Conservation (phyloP, 2,113 vertebrate species). For the Laterallus jamaicensis region DNA sequence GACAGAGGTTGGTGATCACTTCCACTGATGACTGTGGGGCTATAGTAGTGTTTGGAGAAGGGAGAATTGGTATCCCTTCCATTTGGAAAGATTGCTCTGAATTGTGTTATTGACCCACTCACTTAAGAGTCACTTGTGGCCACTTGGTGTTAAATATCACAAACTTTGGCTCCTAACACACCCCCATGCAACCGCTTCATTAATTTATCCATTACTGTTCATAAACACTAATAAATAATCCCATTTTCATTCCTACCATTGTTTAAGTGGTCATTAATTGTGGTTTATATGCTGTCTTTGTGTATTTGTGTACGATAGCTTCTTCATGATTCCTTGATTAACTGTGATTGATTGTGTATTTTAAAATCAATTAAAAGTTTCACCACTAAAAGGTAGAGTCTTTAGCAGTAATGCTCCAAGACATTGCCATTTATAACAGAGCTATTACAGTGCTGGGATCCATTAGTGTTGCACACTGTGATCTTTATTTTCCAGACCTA, state of each 20-base stretch:
- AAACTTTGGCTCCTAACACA: background rate
- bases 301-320: slow-evolving; percentile 40
- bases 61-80: background rate
- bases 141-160: background rate
- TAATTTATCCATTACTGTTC: slow-evolving; percentile 34
- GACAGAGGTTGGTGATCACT: background rate
- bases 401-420: slow-evolving; percentile 39
- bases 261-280: slow-evolving; percentile 65
- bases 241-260: slow-evolving; percentile 36
- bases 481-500: slow-evolving; percentile 13
- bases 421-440: slow-evolving; percentile 23
- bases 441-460: slow-evolving; percentile 3
- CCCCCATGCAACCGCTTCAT: background rate
- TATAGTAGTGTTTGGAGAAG: background rate
- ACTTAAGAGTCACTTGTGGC: background rate
- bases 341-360: slow-evolving; percentile 52
- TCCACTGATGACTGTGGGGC: background rate
- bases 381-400: slow-evolving; percentile 40
- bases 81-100: background rate
- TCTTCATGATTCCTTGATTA: slow-evolving; percentile 66
- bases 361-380: slow-evolving; percentile 72
- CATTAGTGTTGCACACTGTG: background rate
- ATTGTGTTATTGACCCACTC: background rate
- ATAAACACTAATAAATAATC: slow-evolving; percentile 60
- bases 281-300: slow-evolving; percentile 63